These are phyloP conservation scores for Peromyscus nudipes DNA, from an alignment of 2,797 vertebrate genomes.

Conservation along the genomic window DNA sequence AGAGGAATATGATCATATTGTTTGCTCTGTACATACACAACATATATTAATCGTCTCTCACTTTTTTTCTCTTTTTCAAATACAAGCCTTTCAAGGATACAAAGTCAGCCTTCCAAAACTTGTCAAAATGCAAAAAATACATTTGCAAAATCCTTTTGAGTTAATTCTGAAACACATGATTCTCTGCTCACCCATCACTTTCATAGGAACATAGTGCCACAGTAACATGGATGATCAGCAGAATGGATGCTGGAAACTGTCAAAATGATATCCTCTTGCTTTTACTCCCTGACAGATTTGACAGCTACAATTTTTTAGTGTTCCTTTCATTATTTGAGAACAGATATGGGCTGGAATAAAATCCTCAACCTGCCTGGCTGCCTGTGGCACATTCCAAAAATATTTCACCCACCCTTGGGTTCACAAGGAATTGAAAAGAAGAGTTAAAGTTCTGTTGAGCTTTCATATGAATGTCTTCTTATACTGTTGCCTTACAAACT, in stretches of 20 bases:
- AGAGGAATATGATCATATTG: constrained; percentile 48
- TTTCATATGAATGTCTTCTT: constrained; percentile 68
- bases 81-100: background rate
- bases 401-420: constrained; percentile 23
- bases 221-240: constrained; percentile 71
- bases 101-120: constrained; percentile 48
- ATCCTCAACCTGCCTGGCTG: constrained; percentile 61
- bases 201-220: background rate
- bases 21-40: constrained; percentile 23
- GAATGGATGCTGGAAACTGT: constrained; percentile 77
- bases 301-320: constrained; percentile 78
- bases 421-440: constrained; percentile 64
- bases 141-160: constrained; percentile 56
- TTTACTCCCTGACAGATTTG: constrained; percentile 81
- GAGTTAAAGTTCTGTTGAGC: constrained; percentile 65
- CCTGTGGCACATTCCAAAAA: constrained; percentile 68
- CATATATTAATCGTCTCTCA: background rate
- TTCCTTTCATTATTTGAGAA: constrained; percentile 73
- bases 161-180: constrained; percentile 71
- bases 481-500: constrained; percentile 69
- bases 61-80: background rate
- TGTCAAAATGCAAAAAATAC: constrained; percentile 64
- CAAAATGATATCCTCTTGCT: constrained; percentile 75
- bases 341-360: constrained; percentile 71
- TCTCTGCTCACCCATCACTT: constrained; percentile 54